These are phyloP conservation scores for Mnemiopsis leidyi DNA, from an alignment of 37 sponge, comb jelly and placozoan genomes.

Conservation along the genomic window DNA sequence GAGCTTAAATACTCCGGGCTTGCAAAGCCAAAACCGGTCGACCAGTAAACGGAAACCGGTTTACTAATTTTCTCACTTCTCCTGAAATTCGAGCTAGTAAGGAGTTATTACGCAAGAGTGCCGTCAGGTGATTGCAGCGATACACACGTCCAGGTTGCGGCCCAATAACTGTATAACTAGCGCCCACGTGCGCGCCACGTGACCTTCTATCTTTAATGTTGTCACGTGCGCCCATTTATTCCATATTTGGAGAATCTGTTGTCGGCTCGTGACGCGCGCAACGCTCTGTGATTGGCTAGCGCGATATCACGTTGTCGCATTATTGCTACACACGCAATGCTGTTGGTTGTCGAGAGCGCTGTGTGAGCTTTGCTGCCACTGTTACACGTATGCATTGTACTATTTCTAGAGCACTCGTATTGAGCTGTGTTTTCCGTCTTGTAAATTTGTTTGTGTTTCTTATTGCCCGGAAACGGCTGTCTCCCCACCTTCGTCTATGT, in stretches of 20 bases:
- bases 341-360: neutral
- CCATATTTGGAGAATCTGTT: neutral
- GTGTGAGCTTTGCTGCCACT: neutral
- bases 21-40: too few relatives aligned
- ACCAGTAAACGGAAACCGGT: too few relatives aligned
- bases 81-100: too few relatives aligned
- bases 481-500: too few relatives aligned
- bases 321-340: constrained; percentile 10
- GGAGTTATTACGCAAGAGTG: too few relatives aligned
- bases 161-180: constrained; percentile 6
- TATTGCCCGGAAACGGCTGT: too few relatives aligned
- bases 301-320: neutral
- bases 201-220: neutral
- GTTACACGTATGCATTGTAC: neutral
- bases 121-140: neutral
- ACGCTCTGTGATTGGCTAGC: neutral
- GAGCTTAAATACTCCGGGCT: too few relatives aligned
- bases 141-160: neutral
- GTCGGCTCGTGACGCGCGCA: constrained; percentile 28
- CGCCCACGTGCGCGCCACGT: neutral
- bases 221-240: constrained; percentile 29
- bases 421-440: too few relatives aligned
- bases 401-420: neutral
- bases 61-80: too few relatives aligned
- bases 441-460: too few relatives aligned